phyloP scores from a whole-genome alignment of 2,888 invertebrate genomes.

The Amphiduros pacificus region DNA sequence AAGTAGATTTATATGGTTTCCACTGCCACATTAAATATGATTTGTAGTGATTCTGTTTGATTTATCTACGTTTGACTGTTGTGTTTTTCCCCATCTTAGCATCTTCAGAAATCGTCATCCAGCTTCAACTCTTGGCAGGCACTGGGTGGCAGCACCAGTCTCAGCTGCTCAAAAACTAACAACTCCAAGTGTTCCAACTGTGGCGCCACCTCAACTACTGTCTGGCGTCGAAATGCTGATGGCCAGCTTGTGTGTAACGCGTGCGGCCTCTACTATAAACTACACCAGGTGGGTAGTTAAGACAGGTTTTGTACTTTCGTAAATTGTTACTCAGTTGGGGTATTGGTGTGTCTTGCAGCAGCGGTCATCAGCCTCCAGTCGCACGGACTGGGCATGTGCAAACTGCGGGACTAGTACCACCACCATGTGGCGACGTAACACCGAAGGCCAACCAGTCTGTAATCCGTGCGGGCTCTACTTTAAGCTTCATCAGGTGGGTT shows the following conservation, averaged over 20 bases:
- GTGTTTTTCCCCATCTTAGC: no score
- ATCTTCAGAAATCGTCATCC: no score
- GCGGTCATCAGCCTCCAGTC: background rate
- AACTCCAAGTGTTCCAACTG: conserved; percentile 9
- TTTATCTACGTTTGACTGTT: no score
- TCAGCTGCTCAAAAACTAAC: no score
- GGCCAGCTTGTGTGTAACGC: conserved; percentile 8
- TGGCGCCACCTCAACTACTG: conserved; percentile 3
- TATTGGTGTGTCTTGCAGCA: background rate
- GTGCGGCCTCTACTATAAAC: conserved; percentile 13
- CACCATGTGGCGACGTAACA: conserved; percentile 32
- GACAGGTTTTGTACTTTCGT: background rate
- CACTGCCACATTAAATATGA: no score
- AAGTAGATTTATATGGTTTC: no score
- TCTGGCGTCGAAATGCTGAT: conserved; percentile 8
- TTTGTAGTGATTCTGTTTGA: no score
- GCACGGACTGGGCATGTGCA: conserved; percentile 27
- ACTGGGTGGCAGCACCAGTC: no score
- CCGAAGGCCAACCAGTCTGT: conserved; percentile 30
- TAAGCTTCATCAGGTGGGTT: conserved; percentile 31
- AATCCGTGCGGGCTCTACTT: conserved; percentile 33
- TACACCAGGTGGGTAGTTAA: conserved; percentile 11
- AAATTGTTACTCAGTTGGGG: background rate
- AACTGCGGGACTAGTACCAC: conserved; percentile 29
- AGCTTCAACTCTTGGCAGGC: no score